Percentiles rank a stretch among this genome's conserved stretches.
These are phyloP conservation scores for Oscheius myriophilus DNA, from an alignment of 2,888 invertebrate genomes.

Conservation along the genomic window DNA sequence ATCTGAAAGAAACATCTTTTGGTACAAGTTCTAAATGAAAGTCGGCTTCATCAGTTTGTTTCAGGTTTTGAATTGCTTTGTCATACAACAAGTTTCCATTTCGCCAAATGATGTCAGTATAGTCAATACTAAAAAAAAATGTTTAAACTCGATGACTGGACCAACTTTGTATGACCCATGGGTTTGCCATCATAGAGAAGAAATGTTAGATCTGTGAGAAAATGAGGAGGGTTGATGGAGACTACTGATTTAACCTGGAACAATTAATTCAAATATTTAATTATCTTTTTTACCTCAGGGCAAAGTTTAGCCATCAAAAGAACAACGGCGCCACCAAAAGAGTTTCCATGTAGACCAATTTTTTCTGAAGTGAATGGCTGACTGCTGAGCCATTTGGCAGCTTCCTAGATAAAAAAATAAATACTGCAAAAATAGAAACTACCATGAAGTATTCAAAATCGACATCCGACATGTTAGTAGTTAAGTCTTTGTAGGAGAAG, in stretches of 20 bases:
- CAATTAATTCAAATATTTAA: too few species aligned
- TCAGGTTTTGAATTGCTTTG: constrained; percentile 20
- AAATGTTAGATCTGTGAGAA: constrained; percentile 31
- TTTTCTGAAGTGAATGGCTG: constrained; percentile 37
- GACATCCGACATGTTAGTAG: constrained; percentile 38
- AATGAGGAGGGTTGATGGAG: constrained; percentile 46
- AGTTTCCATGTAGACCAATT: constrained; percentile 48
- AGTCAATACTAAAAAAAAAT: neutral
- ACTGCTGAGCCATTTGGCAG: constrained; percentile 33
- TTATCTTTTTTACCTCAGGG: too few species aligned
- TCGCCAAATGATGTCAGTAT: neutral
- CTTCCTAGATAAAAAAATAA: constrained; percentile 28
- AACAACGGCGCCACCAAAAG: constrained; percentile 47
- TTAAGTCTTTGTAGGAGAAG: constrained; percentile 45
- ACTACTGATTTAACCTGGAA: constrained; percentile 29
- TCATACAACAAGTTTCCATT: constrained; percentile 24
- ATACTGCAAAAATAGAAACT: neutral
- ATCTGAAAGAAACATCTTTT: constrained; percentile 34
- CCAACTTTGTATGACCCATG: constrained; percentile 21
- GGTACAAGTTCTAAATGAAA: constrained; percentile 31
- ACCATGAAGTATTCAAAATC: constrained; percentile 44
- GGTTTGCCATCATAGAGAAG: constrained; percentile 37
- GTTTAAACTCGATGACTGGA: neutral
- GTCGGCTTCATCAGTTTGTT: constrained; percentile 21
- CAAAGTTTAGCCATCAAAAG: constrained; percentile 30